Base-by-base conservation (phyloP, 1,140 invertebrate species). In the Drosophila kikkawai region DNA sequence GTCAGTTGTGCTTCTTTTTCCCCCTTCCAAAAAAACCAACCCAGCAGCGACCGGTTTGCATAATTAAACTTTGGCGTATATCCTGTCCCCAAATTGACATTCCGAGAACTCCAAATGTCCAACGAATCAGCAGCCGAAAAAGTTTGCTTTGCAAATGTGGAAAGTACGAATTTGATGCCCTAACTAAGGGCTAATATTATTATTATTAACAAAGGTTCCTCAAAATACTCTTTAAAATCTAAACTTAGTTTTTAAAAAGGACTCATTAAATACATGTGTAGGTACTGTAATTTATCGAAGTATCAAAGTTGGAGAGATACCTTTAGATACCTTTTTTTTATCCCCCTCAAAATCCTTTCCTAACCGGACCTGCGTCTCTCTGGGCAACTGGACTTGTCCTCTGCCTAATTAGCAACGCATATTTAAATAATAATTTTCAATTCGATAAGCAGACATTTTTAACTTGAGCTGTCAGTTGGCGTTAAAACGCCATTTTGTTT, bases 401-500 rank as follows among this genome's bases (percentile, higher is more conserved):
- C 82, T 82, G 85, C 80, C 90, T 91, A 91, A 91, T 91, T 91
- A 91, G 90, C 91, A 82, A 65, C 80, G 85, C 71, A 90, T 91
- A 91, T 87, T 91, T 91, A 91, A 91, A 91, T 91, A 91, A 91
- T 91, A 91, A 91, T 91, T 91, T 85, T 56, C 86, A 73, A 87
- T 91, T 91, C 88, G 82, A 91, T 91, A 91, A 91, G 90, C 85
- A 91, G 90, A 91, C 90, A 87, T 86, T 91, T 91, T 87, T 79
- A 91, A 91, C 85, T 91, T 91, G 86, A 91, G 85, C 85, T 90
- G 85, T 90, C 85, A 90, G 85, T 91, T 90, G 70, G 85, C 68
- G 85, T 85, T 91, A 91, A 91, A 90, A 74, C 75, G 86, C 71
- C 86, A 90, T 91, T 90, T 90, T 88, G 84, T 88, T 90, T 85